These are phyloP conservation scores for Brachionus paranguensis DNA, from an alignment of 1,140 invertebrate genomes.

Conservation along the genomic window DNA sequence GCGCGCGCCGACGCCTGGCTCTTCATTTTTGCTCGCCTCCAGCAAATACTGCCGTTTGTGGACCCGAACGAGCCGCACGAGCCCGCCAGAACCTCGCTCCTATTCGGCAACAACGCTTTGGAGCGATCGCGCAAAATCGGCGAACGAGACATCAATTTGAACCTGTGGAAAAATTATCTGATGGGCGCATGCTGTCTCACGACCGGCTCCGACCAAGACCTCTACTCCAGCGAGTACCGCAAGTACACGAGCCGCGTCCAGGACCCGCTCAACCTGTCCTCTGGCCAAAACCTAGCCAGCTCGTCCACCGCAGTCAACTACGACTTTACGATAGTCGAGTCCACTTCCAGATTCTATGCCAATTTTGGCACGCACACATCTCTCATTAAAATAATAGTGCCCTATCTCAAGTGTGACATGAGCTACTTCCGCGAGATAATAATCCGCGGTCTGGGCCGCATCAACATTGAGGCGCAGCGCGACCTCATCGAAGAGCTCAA, in stretches of 20 bases:
- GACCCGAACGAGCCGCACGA: constrained; percentile 69
- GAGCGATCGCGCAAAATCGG: constrained; percentile 70
- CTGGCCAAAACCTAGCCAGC: background rate
- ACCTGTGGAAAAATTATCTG: constrained; percentile 91
- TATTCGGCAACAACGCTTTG: constrained; percentile 89
- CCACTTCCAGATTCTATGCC: constrained; percentile 21
- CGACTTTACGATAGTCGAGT: background rate
- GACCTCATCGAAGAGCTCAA: constrained; percentile 92
- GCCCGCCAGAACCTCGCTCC: constrained; percentile 60
- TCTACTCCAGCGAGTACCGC: background rate
- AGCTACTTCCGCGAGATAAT: constrained; percentile 84
- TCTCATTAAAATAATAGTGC: constrained; percentile 83
- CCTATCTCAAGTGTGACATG: constrained; percentile 76
- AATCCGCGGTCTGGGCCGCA: constrained; percentile 82
- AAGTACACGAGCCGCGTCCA: background rate
- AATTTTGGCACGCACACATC: constrained; percentile 53
- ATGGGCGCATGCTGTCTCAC: constrained; percentile 88
- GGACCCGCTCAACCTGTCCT: background rate
- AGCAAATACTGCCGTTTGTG: constrained; percentile 79
- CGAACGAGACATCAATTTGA: constrained; percentile 82
- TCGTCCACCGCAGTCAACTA: background rate
- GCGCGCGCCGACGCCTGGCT: constrained; percentile 85
- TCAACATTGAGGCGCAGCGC: constrained; percentile 78
- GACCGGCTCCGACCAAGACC: constrained; percentile 60
- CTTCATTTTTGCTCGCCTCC: constrained; percentile 81